Base-by-base conservation (phyloP, 2,113 vertebrate genomes). In the Thermophis baileyi region DNA sequence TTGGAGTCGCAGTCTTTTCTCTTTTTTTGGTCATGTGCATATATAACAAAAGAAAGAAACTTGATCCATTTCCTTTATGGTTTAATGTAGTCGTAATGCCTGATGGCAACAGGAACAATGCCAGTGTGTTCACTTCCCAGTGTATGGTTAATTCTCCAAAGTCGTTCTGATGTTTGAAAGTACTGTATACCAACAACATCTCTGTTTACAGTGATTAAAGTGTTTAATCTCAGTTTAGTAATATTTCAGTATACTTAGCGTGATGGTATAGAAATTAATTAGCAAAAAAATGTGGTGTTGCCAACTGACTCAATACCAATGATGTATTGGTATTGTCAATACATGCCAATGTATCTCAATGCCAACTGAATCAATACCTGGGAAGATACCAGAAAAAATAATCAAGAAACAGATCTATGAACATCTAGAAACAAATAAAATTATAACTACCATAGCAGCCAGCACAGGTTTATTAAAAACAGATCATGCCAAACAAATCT, bases 21-120 rank as follows among this genome's bases (percentile, higher is more conserved):
- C 12, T 50, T 94, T 95, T 92, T 92, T 90, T 49, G 74, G 86
- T 91, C 25, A 90, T 24, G 47, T n/a, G 54, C 74, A 44, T 44
- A 22, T 9, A 50, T 27, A 63, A 88, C 74, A 95, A 85, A 93
- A 54, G 35, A 63, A 50, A 93, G 69, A n/a, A 57, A 93, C 74
- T 54, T 74, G 30, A 93, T 94, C 35, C 88, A 24, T 93, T 87
- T 87, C 87, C 2, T 1, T 47, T 25, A 94, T 90, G 40, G 46
- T 89, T 93, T 51, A 47, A 6, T 9, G 51, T 24, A 1, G 1
- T 89, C 89, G 81, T 6, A 27, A 69, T 87, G 90, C 60, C 44
- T 0, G 69, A 85, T 90, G 60, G 90, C 60, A 85, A 93, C 46
- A 51, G 50, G 16, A 47, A 51, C 24, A 16, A 8, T 44, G 54